A percentile compares a stretch with the other conserved stretches of the same genome.
These are phyloP conservation scores for Rotaria macrura DNA, from an alignment of 2,888 invertebrate genomes.

Conservation along the genomic window DNA sequence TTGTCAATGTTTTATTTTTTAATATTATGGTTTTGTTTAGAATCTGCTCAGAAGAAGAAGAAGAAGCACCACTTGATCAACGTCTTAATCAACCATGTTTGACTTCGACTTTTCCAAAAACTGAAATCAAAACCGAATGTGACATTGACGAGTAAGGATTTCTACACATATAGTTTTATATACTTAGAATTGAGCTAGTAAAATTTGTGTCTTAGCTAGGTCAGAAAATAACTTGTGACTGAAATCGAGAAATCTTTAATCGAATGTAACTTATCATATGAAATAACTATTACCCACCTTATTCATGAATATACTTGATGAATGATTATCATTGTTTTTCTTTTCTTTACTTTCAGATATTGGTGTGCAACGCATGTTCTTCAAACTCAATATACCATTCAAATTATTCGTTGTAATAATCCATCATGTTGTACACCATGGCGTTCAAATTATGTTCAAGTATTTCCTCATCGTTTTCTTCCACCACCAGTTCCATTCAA, in stretches of 20 bases:
- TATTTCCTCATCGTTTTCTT: conserved; percentile 1
- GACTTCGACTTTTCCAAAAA: not conserved
- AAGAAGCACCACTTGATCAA: conserved; percentile 3
- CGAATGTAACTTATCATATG: too few species aligned
- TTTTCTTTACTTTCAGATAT: not conserved
- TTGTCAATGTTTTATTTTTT: not conserved
- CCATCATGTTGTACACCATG: conserved; percentile 2
- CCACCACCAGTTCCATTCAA: conserved; percentile 12
- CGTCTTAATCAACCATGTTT: not conserved
- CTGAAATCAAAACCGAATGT: not conserved
- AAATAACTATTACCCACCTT: too few species aligned
- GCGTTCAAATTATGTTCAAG: conserved; percentile 16
- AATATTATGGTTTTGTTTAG: not conserved
- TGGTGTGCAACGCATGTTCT: conserved; percentile 20
- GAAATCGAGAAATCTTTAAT: too few species aligned
- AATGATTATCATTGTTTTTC: too few species aligned
- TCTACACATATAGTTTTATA: not conserved
- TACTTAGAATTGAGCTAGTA: too few species aligned
- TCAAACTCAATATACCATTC: conserved; percentile 16
- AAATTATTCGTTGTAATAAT: conserved; percentile 21
- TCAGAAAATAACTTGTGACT: too few species aligned
- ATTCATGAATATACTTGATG: too few species aligned
- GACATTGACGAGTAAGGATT: not conserved
- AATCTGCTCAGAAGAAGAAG: not conserved
- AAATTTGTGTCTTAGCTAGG: too few species aligned